Evolutionary conservation across 2,888 invertebrate species (phyloP), one percentile per base, ranked within the genome.

Genomic region (Unio pictorum): DNA sequence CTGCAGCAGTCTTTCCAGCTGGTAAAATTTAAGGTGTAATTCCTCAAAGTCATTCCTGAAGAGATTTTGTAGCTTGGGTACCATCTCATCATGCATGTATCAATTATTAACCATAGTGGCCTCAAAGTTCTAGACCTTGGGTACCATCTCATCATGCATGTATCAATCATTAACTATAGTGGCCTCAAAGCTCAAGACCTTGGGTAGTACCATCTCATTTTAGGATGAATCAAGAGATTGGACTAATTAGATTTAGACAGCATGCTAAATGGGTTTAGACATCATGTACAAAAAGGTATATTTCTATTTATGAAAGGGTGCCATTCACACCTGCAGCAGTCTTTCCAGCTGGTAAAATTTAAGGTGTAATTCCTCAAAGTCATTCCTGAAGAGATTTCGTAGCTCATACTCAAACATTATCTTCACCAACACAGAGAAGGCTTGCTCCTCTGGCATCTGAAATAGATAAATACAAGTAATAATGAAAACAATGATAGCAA

Each of bases 371-470:
- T 96, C 96, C 90, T 98, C 98, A 90, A 99, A 99, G 64, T 98
- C 97, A 81, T 97, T 96, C 89, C 96, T 97, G 91, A 98, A 99
- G 63, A 99, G 92, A 90, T 99, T 96, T 56, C 99, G 93, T 68
- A 99, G 91, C 0, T 95, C 95, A 88, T 99, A 99, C 71, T 96
- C 95, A 90, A 96, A 98, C 99, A 99, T 99, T 30, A 99, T 93
- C 81, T 96, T 95, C 3, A 98, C 97, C 68, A 99, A 91, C 23
- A 99, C 95, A 89, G 97, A 97, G 90, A 99, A 99, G 0, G 99
- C 97, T 92, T 99, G 98, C 90, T 99, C 99, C 91, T 99, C 99
- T 0, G 99, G 98, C 98, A 99, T 99, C 97, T 99, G 89, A 76
- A 91, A 87, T 45, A 45, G 45, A 45, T 45, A 11, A 45, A 45